Percentiles rank a stretch among this genome's conserved stretches.
phyloP scores from a whole-genome alignment of 2,113 vertebrate species.

The Pomatorhinus ruficollis region DNA sequence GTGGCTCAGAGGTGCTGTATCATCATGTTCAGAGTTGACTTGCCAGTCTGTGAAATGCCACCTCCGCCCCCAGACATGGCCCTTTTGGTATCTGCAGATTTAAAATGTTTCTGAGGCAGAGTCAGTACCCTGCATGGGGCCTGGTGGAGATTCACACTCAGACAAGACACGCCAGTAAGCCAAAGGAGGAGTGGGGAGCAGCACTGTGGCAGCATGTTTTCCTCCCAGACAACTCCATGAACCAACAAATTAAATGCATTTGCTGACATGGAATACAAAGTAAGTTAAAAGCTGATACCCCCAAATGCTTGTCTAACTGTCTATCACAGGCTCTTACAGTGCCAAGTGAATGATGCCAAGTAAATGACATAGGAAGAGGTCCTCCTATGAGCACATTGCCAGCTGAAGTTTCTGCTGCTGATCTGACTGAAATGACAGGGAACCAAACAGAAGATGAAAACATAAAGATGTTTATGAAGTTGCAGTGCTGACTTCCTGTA shows the following conservation, averaged over 20 bases:
- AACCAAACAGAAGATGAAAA: neutral
- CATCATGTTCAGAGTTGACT: neutral
- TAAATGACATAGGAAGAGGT: constrained; percentile 9
- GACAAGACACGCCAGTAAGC: neutral
- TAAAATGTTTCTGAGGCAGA: neutral
- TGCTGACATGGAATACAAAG: neutral
- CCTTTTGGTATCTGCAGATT: neutral
- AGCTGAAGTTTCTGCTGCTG: neutral
- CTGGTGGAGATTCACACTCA: neutral
- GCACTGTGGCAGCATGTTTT: neutral
- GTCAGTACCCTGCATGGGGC: neutral
- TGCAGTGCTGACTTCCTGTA: neutral
- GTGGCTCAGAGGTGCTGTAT: neutral
- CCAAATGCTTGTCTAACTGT: constrained; percentile 1
- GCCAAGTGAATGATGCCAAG: constrained; percentile 36
- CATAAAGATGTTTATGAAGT: neutral
- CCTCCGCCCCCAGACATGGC: neutral
- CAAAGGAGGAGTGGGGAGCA: neutral
- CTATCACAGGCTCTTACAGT: neutral
- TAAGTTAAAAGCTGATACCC: neutral
- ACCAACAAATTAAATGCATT: constrained; percentile 1
- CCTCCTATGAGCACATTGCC: neutral
- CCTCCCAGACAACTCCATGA: neutral
- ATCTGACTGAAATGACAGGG: neutral
- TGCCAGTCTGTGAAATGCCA: neutral